Conservation (phyloP, 2,888 invertebrate genomes). For the Hirtodrosophila cameraria region DNA sequence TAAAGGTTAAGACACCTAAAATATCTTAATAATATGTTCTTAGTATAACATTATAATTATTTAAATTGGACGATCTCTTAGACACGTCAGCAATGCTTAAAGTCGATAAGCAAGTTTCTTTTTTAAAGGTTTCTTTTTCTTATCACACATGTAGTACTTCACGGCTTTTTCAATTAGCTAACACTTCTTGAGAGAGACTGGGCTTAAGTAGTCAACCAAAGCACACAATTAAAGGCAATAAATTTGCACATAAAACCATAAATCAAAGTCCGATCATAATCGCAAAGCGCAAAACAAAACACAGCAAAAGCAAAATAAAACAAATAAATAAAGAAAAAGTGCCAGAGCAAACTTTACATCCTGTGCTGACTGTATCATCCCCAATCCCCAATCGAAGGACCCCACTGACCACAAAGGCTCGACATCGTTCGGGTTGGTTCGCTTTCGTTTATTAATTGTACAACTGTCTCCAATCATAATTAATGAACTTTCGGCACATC, state of each 20-base stretch:
- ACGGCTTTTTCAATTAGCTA: conserved; percentile 49
- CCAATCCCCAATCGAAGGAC: conserved; percentile 24
- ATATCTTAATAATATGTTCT: too few relatives aligned
- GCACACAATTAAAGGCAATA: conserved; percentile 74
- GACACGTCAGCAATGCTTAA: too few relatives aligned
- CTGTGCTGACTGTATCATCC: conserved; percentile 23
- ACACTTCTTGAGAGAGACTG: conserved; percentile 11
- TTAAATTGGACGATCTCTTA: too few relatives aligned
- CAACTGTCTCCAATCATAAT: conserved; percentile 81
- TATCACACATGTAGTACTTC: conserved; percentile 6
- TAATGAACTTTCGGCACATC: conserved; percentile 78
- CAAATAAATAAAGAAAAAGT: conserved; percentile 46
- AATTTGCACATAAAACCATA: conserved; percentile 66
- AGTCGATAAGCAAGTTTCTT: not conserved
- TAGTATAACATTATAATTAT: too few relatives aligned
- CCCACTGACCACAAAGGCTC: conserved; percentile 45
- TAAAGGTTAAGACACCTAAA: too few relatives aligned
- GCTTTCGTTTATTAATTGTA: conserved; percentile 76
- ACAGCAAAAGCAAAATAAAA: conserved; percentile 14
- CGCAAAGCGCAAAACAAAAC: conserved; percentile 41
- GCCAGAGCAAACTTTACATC: conserved; percentile 43
- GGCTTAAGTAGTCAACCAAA: conserved; percentile 2
- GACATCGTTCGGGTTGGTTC: conserved; percentile 22
- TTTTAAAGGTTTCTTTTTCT: not conserved
- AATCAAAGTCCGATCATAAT: conserved; percentile 79